Base-by-base conservation (phyloP, 1,140 invertebrate genomes). In the Steinernema feltiae region DNA sequence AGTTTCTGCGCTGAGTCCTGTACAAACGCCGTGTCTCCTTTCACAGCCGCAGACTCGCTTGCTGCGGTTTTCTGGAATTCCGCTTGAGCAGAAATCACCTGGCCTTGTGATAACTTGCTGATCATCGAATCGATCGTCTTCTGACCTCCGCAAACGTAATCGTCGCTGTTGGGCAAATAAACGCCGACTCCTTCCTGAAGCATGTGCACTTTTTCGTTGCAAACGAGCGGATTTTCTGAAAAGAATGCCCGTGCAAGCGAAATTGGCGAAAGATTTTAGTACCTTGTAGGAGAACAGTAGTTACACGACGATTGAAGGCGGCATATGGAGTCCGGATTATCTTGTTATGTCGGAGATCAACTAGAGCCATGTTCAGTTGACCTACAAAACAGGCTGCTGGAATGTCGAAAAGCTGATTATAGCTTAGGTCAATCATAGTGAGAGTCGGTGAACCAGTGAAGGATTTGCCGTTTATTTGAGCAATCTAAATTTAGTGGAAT, bases 201-300 rank as follows among this genome's bases (percentile, higher is more conserved):
- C 80, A 85, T 83, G 70, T 85, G 84, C 21, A 85, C 75, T 32
- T 83, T 82, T 72, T 85, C 84, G 0, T 75, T 78, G 48, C 84
- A 85, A 17, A 85, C 84, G 12, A 85, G 76, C 18, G 84, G 84
- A 74, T 85, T 85, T 53, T 85, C 84, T 84, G 69, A 7, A 83
- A 79, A 2, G 70, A 29, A 74, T 15, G 2, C n/a, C 7, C 79
- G n/a, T 74, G 2, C 12, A 79, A 73, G 70, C n/a, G 17, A 63
- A 0, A 30, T n/a, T 27, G 12, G 18, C 48, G 15, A 0, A 70
- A 48, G 29, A 3, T 73, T 63, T 21, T 15, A 32, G 53, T 32
- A 85, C 83, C 83, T 77, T 85, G 79, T 15, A 85, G 73, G 15
- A 85, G 32, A 32, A 85, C 85, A 29, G 85, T 86, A 53, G 78